phyloP scores from a whole-genome alignment of 2,888 invertebrate species.

The Trachelus tabidus region DNA sequence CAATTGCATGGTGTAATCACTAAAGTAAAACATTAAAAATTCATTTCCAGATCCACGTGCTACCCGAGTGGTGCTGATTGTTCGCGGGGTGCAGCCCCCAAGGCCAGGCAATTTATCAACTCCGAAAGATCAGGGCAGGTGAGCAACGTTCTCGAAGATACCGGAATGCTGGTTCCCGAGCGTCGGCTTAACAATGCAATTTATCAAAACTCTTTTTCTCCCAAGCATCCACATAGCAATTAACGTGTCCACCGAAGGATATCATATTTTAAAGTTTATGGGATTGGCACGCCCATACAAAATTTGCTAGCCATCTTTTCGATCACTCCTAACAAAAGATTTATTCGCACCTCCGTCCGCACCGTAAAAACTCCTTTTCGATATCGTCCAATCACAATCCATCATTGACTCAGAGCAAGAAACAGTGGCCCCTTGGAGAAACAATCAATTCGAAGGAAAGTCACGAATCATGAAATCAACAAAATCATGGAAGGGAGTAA shows the following conservation, averaged over 20 bases:
- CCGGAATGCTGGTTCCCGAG: conserved; percentile 21
- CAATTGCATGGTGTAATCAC: neutral
- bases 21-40: neutral
- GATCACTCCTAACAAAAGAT: conserved; percentile 19
- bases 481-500: neutral
- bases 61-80: conserved; percentile 14
- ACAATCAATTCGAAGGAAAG: neutral
- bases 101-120: conserved; percentile 50
- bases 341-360: neutral
- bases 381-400: neutral
- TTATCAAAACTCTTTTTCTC: conserved; percentile 62
- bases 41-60: neutral
- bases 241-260: conserved; percentile 61
- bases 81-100: conserved; percentile 34
- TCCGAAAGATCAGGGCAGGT: conserved; percentile 52
- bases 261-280: conserved; percentile 63
- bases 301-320: conserved; percentile 46
- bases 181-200: conserved; percentile 54
- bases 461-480: neutral
- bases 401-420: neutral
- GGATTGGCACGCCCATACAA: conserved; percentile 60
- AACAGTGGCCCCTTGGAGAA: neutral
- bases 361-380: neutral
- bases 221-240: conserved; percentile 60
- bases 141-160: conserved; percentile 33